Base-by-base conservation (phyloP, 2,888 invertebrate genomes). In the Galerucella nymphaeae region DNA sequence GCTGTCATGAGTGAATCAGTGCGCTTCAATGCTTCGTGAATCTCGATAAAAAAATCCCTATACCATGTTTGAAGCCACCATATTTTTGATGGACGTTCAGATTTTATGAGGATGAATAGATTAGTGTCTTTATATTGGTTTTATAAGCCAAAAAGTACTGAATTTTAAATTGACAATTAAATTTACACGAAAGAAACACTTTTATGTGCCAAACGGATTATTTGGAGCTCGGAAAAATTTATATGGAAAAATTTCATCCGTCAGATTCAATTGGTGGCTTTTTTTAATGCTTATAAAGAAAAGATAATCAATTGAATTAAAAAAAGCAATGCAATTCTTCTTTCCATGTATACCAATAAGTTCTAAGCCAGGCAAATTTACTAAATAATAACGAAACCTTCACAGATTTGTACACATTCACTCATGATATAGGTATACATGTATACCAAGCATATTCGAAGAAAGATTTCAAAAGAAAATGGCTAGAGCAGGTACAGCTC, bases 1-100 rank as follows among this genome's bases (percentile, higher is more conserved):
- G 59, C 59, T 59, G 59, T 59, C 59, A 59, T 59, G 59, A 59
- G n/a, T 59, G 59, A 59, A 59, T 59, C 59, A 59, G 30, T 59
- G 38, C 59, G 59, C 59, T 59, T 59, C 59, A 59, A 59, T 59
- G 59, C 59, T 59, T 38, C 23, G 38, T 38, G 59, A 59, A 59
- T 59, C 38, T 59, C 59, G 38, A 59, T 59, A 59, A 59, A 59
- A 18, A 53, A 53, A 53, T 53, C 53, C 30, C 59, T 38, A n/a
- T 59, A 38, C 38, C 14, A 59, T n/a, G 59, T 59, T 53, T 53
- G 59, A 59, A 59, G 38, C 59, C 59, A 59, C 59, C 30, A 59
- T 59, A 59, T 59, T 59, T 59, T 59, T 59, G 59, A 59, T 59
- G 38, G 53, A 53, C 53, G 53, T 53, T 53, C 16, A 53, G 53